Conservation (phyloP, 2,797 vertebrate species). For the Anniella stebbinsi region DNA sequence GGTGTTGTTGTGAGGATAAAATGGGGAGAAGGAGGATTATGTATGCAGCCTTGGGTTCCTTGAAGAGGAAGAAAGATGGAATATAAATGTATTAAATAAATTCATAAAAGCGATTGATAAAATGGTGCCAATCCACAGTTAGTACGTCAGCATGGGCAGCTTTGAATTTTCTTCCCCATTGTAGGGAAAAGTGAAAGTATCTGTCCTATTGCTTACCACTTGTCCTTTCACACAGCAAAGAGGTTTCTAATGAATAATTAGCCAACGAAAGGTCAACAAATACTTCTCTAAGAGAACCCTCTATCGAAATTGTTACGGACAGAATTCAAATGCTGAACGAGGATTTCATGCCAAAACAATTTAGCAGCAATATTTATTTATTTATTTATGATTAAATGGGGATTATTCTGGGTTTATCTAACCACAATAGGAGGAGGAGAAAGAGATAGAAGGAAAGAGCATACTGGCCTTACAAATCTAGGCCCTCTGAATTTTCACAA, state of each 20-base stretch:
- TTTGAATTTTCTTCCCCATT: background rate
- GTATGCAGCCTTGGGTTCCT: no score
- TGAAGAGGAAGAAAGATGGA: no score
- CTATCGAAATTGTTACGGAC: background rate
- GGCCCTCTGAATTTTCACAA: background rate
- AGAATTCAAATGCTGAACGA: background rate
- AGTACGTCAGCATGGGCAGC: background rate
- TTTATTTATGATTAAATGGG: background rate
- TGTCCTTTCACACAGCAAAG: background rate
- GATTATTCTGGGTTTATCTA: background rate
- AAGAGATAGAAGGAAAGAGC: no score
- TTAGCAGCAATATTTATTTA: background rate
- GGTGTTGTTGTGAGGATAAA: no score
- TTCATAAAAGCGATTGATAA: no score
- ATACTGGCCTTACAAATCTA: background rate
- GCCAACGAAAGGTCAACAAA: background rate
- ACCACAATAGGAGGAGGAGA: background rate
- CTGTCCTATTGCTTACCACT: background rate
- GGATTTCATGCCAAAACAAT: background rate
- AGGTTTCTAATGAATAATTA: conserved; percentile 23
- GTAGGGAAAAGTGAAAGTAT: background rate
- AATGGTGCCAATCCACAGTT: background rate
- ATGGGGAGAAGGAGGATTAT: no score
- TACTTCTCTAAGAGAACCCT: background rate
- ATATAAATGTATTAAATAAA: no score